Evolutionary conservation across 1,140 invertebrate species (phyloP), one percentile per base, ranked within the genome.

Genomic region (Protaetia brevitarsis): DNA sequence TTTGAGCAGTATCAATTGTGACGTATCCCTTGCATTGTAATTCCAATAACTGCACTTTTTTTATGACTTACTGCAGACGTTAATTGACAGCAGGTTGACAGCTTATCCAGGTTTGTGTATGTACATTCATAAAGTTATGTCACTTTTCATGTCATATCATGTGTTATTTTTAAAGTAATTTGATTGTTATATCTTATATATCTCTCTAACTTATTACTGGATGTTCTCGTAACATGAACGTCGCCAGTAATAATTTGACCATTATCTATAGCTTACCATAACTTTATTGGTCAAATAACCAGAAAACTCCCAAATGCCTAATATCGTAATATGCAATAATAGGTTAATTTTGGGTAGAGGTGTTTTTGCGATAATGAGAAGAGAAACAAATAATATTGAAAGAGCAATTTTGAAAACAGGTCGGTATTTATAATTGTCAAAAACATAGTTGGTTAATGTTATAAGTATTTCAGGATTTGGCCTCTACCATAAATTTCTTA

Each of bases 401-500:
- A 61, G 21, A 21, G 59, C 59, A 21, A 34, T 61, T 23, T 30
- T 37, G 27, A 51, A 45, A 63, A 45, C 62, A 10, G 62, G 62
- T 63, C 6, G n/a, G 28, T 23, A 10, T 3, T n/a, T 19, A 1
- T 26, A 0, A 63, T 51, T 10, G 16, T 4, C 5, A 5, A 30
- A 37, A 8, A 5, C 5, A 31, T 3, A 41, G 5, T 51, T 56
- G 16, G 51, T 29, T 21, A 51, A 11, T 30, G 13, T 29, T 8
- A 21, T 19, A n/a, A n/a, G 10, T 37, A n/a, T 66, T 62, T 31
- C 36, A 66, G 65, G 65, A 56, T 66, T 37, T 27, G 65, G 65
- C 11, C 29, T 66, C 1, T 66, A 66, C 19, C 27, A 51, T 16
- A 34, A 66, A n/a, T 63, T 66, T 28, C 16, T 36, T 1, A 57